Base-by-base conservation (phyloP, 2,797 vertebrate genomes). In the Lagocephalus sceleratus region DNA sequence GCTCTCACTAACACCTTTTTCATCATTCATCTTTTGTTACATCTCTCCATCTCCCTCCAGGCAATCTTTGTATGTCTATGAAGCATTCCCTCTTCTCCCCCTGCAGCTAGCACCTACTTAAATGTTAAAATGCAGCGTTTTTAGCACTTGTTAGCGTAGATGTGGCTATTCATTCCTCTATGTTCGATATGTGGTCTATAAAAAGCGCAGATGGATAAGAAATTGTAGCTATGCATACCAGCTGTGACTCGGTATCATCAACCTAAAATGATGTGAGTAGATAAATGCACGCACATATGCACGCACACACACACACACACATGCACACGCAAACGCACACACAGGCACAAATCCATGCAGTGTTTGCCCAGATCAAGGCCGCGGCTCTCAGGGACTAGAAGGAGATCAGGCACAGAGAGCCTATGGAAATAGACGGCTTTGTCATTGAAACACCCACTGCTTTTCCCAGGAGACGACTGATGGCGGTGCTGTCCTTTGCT, bases 321-420 rank as follows among this genome's bases (percentile, higher is more conserved):
- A 46, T 49, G 44, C 5, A 32, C n/a, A 26, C 41, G 42, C 35
- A 20, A 84, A 89, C 82, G 19, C 19, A 51, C 41, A 45, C 54
- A 89, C 84, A 55, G 32, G n/a, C 44, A 55, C 85, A 89, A 79
- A 46, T 50, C 56, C 23, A 45, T 44, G 87, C 89, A 90, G 79
- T 92, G 91, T 96, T 95, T 95, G 92, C 91, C 83, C 90, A 92
- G 93, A 97, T 96, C 93, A 96, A 94, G 92, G 87, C 88, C 38
- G 83, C 89, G 92, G 92, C 93, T 95, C 93, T 90, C 84, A 91
- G 91, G 92, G 90, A 93, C 93, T 93, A 89, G 87, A 88, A 62
- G 75, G 89, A 93, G 92, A 94, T 94, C 91, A 93, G 90, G 89
- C 81, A 20, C 89, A 86, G 80, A 90, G 88, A 91, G 89, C 90